A percentile compares a stretch with the other conserved stretches of the same genome.
phyloP scores from a whole-genome alignment of 2,888 invertebrate species.

The Andrena bicolor region DNA sequence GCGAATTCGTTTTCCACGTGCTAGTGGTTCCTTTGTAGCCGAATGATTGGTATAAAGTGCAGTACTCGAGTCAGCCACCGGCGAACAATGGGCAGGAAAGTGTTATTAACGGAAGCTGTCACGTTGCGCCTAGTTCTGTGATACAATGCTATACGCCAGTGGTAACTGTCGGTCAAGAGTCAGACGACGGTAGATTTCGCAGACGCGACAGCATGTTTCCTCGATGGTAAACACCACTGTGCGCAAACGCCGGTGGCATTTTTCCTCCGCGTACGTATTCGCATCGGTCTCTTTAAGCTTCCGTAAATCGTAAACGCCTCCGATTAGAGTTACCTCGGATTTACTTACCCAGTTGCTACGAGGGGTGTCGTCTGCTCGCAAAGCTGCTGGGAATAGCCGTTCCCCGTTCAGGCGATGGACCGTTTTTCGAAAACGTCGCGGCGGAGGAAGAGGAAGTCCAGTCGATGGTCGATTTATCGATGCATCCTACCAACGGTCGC shows the following conservation, averaged over 20 bases:
- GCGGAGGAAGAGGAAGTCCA: slow-evolving; percentile 25
- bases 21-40: no score
- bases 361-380: neutral
- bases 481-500: slow-evolving; percentile 53
- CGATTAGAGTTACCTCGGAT: neutral
- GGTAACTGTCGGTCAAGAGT: slow-evolving; percentile 25
- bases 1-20: no score
- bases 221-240: no score
- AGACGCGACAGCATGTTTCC: neutral
- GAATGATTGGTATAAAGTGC: no score
- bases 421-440: slow-evolving; percentile 34
- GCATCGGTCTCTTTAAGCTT: no score
- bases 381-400: slow-evolving; percentile 2
- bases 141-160: slow-evolving; percentile 19
- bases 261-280: no score
- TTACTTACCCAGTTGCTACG: slow-evolving; percentile 42
- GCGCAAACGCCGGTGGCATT: no score
- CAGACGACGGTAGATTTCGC: neutral
- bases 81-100: neutral
- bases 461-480: slow-evolving; percentile 49
- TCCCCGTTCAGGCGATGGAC: slow-evolving; percentile 6
- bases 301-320: neutral
- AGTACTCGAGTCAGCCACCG: neutral
- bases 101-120: slow-evolving; percentile 5
- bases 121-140: slow-evolving; percentile 6